Base-by-base conservation (phyloP, 2,888 invertebrate species). In the Mythimna pallens region DNA sequence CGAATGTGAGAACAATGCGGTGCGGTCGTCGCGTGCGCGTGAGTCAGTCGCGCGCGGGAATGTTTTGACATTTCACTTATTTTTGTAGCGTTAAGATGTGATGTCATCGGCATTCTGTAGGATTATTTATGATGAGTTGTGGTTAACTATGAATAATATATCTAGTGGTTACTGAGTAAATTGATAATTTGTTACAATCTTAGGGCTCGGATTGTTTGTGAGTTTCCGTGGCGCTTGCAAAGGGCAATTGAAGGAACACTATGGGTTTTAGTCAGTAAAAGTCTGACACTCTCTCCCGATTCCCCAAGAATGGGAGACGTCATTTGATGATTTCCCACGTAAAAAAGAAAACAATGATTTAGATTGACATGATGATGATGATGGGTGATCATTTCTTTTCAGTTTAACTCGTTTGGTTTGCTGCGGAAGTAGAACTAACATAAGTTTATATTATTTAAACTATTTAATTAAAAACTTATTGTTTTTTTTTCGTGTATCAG, bases 21-120 rank as follows among this genome's bases (percentile, higher is more conserved):
- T 58, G 70, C 76, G 84, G 65, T 80, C 80, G 85, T 73, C 73
- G 76, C 76, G 79, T 71, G 83, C 73, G 78, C 70, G 59, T 81
- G 83, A 86, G 67, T 82, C 87, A 86, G 74, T 54, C 50, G 52
- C 73, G 81, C 50, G 50, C 73, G 82, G 82, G 81, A 85, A 86
- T 88, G 87, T 88, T 86, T 84, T 85, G 87, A 86, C 82, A 81
- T 88, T 85, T 87, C 82, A 80, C 78, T 82, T 82, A 82, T 82
- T 78, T 70, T 65, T 73, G 72, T 64, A 66, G 64, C 73, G 54
- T 66, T 63, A 61, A 66, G 70, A 70, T 70, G 72, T 78, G 83
- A 79, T 81, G 78, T 80, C 84, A 82, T 82, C 67, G 58, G 54
- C n/a, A 77, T 79, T 73, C 30, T 73, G 65, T 65, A 14, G 54